Percentiles rank a stretch among this genome's conserved stretches.
Conservation (phyloP, 2,888 invertebrate genomes). For the Alloplasta piceator region DNA sequence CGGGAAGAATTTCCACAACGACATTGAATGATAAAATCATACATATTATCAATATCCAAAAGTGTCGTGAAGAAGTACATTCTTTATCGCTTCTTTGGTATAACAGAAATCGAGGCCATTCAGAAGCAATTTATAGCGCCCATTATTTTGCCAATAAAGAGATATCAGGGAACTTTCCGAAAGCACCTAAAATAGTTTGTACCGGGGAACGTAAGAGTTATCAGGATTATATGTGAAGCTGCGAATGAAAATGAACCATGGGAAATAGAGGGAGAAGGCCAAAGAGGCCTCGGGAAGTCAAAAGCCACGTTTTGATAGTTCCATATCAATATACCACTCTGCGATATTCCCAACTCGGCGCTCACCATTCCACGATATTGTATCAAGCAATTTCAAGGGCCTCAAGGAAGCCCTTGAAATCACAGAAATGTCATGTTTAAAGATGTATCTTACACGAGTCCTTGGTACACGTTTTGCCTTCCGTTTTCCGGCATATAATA, state of each 20-base stretch:
- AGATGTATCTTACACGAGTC: background rate
- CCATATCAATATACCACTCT: background rate
- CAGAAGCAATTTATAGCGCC: too few relatives aligned
- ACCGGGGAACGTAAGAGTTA: background rate
- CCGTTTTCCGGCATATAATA: slow-evolving; percentile 16
- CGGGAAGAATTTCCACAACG: too few relatives aligned
- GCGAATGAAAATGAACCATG: background rate
- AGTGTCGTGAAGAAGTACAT: too few relatives aligned
- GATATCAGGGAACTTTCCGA: too few relatives aligned
- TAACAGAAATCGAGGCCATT: too few relatives aligned
- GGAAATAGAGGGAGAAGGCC: background rate
- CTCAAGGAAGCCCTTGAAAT: slow-evolving; percentile 39
- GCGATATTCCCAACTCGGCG: background rate
- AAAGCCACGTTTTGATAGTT: slow-evolving; percentile 1
- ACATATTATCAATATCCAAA: too few relatives aligned
- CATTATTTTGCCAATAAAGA: too few relatives aligned
- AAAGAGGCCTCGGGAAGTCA: background rate
- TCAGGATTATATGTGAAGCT: background rate
- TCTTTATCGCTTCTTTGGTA: too few relatives aligned
- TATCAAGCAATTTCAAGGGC: background rate
- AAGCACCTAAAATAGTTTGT: too few relatives aligned
- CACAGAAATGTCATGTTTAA: slow-evolving; percentile 11
- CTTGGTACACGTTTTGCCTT: background rate
- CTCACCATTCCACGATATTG: background rate
- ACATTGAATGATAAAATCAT: too few relatives aligned